Percentiles rank a stretch among this genome's conserved stretches.
Evolutionary conservation across 92 coral and sea anemone species (phyloP).

Genomic region (Actinernus sp.): DNA sequence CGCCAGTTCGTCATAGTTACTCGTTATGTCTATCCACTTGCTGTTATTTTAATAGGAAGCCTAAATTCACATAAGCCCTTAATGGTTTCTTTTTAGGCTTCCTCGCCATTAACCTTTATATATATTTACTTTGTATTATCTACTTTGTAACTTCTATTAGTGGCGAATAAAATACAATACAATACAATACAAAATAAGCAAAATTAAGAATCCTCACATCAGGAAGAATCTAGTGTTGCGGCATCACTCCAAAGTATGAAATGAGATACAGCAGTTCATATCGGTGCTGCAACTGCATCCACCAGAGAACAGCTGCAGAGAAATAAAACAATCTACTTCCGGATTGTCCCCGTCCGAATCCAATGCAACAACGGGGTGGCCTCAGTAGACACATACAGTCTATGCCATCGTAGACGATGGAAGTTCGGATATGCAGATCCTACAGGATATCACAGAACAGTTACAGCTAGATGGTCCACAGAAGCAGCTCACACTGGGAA

Average conservation of each 20-base stretch:
- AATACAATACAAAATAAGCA: no score
- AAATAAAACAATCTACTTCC: constrained; percentile 51
- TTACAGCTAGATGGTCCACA: constrained; percentile 51
- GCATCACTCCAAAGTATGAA: not conserved
- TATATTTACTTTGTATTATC: no score
- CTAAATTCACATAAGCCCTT: no score
- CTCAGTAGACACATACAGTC: constrained; percentile 43
- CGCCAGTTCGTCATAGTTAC: no score
- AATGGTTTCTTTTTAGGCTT: no score
- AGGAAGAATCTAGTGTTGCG: not conserved
- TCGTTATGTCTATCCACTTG: no score
- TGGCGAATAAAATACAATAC: no score
- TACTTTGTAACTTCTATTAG: no score
- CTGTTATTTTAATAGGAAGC: no score
- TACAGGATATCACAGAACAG: constrained; percentile 41
- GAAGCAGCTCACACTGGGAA: constrained; percentile 54
- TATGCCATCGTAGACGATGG: constrained; percentile 64
- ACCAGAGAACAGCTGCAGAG: not conserved
- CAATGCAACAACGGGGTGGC: constrained; percentile 59
- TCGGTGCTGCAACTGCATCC: constrained; percentile 15
- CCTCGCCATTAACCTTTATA: no score
- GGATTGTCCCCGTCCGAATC: constrained; percentile 58
- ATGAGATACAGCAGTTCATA: not conserved
- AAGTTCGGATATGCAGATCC: constrained; percentile 47
- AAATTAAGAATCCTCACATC: not conserved